Conservation (phyloP, 2,797 vertebrate species). For the Chloroceryle amazona region DNA sequence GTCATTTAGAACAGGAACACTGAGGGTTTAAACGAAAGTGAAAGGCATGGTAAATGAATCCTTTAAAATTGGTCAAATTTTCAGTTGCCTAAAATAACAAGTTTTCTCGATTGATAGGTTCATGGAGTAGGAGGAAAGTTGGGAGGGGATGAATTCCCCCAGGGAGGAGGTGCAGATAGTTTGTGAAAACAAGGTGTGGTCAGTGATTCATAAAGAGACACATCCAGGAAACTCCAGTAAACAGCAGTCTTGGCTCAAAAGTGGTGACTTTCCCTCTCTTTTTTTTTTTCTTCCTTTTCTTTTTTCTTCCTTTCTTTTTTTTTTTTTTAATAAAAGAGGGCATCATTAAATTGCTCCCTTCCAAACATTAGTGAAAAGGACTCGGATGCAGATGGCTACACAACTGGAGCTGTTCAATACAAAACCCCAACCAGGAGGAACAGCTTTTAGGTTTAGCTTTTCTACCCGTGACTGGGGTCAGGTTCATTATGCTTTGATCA, state of each 20-base stretch:
- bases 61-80: conserved; percentile 77
- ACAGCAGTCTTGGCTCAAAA: background rate
- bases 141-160: conserved; percentile 54
- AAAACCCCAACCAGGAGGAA: background rate
- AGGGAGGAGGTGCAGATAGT: conserved; percentile 48
- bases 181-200: conserved; percentile 68
- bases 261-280: background rate
- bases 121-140: conserved; percentile 72
- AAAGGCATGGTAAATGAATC: conserved; percentile 78
- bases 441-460: conserved; percentile 25
- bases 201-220: conserved; percentile 62
- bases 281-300: fast-evolving
- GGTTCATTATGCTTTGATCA: background rate
- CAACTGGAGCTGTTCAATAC: conserved; percentile 1
- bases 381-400: background rate
- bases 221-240: conserved; percentile 62
- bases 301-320: background rate
- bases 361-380: background rate
- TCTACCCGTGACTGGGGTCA: background rate
- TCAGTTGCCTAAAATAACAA: conserved; percentile 79
- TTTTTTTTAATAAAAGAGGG: no score
- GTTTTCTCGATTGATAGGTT: conserved; percentile 77
- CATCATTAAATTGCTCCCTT: background rate
- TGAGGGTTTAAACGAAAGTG: conserved; percentile 78
- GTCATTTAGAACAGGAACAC: conserved; percentile 81